Conservation (phyloP, 2,797 vertebrate genomes). For the Myoxocephalus aenaeus region DNA sequence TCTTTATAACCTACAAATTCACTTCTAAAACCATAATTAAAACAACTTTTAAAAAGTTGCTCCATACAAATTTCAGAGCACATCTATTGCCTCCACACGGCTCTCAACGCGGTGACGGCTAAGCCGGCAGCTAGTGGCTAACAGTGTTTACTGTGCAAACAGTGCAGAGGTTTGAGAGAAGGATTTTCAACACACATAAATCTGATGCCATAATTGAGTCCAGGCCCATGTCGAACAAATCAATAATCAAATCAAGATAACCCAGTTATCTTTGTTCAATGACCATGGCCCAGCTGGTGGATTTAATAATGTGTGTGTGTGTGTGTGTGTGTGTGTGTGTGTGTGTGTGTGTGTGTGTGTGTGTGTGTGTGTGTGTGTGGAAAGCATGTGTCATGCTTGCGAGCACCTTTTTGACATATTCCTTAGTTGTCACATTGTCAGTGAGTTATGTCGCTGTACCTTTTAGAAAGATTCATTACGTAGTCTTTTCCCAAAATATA, state of each 20-base stretch:
- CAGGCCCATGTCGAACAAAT: slow-evolving; percentile 15
- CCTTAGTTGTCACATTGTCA: slow-evolving; percentile 5
- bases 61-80: not conserved
- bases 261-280: slow-evolving; percentile 6
- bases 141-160: not conserved
- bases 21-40: not conserved
- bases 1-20: not conserved
- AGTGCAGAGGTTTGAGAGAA: not conserved
- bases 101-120: not conserved
- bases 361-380: not conserved
- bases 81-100: not conserved
- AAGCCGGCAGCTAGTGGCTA: not conserved
- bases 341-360: not conserved
- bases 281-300: slow-evolving; percentile 24
- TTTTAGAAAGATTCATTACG: not conserved
- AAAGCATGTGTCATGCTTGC: not conserved
- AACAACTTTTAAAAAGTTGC: not conserved
- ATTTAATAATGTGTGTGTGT: slow-evolving; percentile 19
- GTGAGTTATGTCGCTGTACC: not conserved
- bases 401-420: not conserved
- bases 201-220: not conserved
- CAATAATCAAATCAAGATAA: slow-evolving; percentile 36
- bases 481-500: not conserved
- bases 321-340: not conserved
- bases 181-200: not conserved